phyloP scores from a whole-genome alignment of 2,113 vertebrate species.

The Nicator chloris region DNA sequence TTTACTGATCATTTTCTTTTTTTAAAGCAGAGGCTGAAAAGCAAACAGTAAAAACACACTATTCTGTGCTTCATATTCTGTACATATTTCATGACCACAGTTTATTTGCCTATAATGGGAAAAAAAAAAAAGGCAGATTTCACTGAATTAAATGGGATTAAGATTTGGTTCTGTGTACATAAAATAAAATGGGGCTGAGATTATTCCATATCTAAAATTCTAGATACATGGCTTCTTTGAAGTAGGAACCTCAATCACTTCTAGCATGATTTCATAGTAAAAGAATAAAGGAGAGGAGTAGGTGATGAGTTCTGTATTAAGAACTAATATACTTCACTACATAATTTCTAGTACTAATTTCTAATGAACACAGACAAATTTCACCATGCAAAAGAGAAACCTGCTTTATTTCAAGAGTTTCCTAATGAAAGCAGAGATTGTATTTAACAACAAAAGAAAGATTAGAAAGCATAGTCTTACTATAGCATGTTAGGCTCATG shows the following conservation, averaged over 20 bases:
- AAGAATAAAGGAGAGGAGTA: background rate
- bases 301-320: background rate
- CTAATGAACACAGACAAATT: background rate
- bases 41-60: background rate
- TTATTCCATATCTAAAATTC: background rate
- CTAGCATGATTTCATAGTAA: background rate
- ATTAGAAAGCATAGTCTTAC: slow-evolving; percentile 36
- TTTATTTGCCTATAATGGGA: background rate
- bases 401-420: background rate
- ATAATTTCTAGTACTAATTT: background rate
- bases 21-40: background rate
- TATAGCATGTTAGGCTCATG: background rate
- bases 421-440: slow-evolving; percentile 16
- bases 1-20: background rate
- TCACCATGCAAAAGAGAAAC: background rate
- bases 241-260: background rate
- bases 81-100: background rate
- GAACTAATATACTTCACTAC: background rate
- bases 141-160: background rate
- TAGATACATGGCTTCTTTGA: background rate
- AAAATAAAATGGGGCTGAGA: background rate
- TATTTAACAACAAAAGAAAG: slow-evolving; percentile 37
- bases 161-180: background rate
- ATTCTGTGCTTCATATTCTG: background rate
- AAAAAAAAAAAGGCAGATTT: background rate